phyloP scores from a whole-genome alignment of 2,113 vertebrate genomes.

The Syngnathus floridae region DNA sequence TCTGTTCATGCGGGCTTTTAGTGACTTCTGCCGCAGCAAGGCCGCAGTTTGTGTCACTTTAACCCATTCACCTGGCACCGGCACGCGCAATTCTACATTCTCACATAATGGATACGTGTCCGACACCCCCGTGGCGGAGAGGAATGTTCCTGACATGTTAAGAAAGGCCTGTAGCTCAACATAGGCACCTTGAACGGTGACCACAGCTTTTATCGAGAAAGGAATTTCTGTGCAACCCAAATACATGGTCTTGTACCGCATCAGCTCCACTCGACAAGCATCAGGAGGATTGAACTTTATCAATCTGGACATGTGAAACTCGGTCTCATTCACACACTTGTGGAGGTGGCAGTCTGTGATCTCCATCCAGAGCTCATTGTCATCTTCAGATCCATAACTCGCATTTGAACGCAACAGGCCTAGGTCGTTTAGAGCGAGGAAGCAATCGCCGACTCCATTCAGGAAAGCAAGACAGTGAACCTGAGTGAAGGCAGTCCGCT shows the following conservation, averaged over 20 bases:
- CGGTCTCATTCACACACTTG: constrained; percentile 75
- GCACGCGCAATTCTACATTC: constrained; percentile 82
- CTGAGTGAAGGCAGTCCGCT: constrained; percentile 77
- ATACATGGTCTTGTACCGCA: constrained; percentile 80
- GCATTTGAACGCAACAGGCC: constrained; percentile 75
- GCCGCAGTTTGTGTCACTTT: constrained; percentile 86
- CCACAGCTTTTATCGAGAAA: constrained; percentile 81
- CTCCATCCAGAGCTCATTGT: constrained; percentile 75
- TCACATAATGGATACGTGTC: constrained; percentile 75
- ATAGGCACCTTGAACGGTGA: constrained; percentile 88
- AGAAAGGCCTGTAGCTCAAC: constrained; percentile 91
- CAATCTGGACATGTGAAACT: constrained; percentile 76
- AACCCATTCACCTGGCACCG: constrained; percentile 85
- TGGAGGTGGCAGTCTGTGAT: constrained; percentile 82
- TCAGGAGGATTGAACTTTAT: constrained; percentile 83
- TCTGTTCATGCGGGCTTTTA: constrained; percentile 92
- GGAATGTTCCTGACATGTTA: constrained; percentile 72
- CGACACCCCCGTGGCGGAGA: constrained; percentile 22
- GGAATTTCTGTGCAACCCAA: constrained; percentile 73
- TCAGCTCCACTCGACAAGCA: constrained; percentile 84
- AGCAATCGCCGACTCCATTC: constrained; percentile 78
- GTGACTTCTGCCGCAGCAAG: constrained; percentile 85
- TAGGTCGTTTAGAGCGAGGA: constrained; percentile 85
- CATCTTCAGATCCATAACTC: constrained; percentile 76
- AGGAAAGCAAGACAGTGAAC: constrained; percentile 87